Percentiles rank a stretch among this genome's conserved stretches.
phyloP scores from a whole-genome alignment of 1,140 invertebrate genomes.

The Coelopa frigida region DNA sequence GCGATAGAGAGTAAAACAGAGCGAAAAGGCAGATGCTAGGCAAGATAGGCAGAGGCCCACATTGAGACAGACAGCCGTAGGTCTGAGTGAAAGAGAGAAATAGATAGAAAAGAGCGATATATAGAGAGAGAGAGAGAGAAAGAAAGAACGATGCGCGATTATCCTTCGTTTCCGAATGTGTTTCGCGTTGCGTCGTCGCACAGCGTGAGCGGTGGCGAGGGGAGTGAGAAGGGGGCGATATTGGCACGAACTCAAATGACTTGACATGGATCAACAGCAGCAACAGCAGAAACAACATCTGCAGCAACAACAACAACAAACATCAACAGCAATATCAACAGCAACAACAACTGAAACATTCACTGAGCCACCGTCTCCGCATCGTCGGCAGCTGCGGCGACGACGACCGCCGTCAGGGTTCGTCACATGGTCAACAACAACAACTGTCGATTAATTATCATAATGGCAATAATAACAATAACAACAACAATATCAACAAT shows the following conservation, averaged over 20 bases:
- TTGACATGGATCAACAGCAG: constrained; percentile 1
- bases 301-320: constrained; percentile 7
- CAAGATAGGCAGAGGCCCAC: too few relatives aligned
- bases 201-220: constrained; percentile 17
- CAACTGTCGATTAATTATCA: too few relatives aligned
- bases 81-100: too few relatives aligned
- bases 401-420: too few relatives aligned
- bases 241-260: constrained; percentile 2
- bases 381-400: too few relatives aligned
- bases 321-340: constrained; percentile 14
- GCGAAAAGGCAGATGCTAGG: too few relatives aligned
- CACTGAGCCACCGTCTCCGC: background rate
- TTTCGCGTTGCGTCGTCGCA: constrained; percentile 40
- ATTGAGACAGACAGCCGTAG: too few relatives aligned
- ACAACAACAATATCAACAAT: constrained; percentile 13
- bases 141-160: constrained; percentile 27
- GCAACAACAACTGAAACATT: constrained; percentile 16
- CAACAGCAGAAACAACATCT: constrained; percentile 6
- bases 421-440: too few relatives aligned
- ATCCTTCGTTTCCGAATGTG: constrained; percentile 39
- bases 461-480: constrained; percentile 8
- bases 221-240: constrained; percentile 9
- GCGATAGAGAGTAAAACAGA: too few relatives aligned
- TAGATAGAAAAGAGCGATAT: background rate
- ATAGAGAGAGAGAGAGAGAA: constrained; percentile 11